Percentiles rank a stretch among this genome's conserved stretches.
Evolutionary conservation across 2,888 invertebrate species (phyloP).

Genomic region (Clistopyga incitator): DNA sequence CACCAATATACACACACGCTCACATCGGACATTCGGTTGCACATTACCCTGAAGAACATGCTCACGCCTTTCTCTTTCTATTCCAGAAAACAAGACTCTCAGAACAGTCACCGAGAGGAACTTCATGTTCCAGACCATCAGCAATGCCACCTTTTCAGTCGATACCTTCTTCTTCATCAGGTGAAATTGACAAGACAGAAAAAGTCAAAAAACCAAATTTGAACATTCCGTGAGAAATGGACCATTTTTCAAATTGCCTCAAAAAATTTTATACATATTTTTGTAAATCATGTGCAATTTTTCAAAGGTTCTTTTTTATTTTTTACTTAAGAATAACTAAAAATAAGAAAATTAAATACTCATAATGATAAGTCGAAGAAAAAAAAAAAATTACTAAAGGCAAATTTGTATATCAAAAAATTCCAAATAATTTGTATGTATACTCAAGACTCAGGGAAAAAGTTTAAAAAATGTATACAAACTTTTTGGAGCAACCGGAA

Average conservation of each 20-base stretch:
- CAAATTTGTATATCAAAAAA: too few species aligned
- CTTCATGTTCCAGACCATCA: constrained; percentile 92
- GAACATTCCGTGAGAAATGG: too few species aligned
- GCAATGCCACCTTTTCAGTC: constrained; percentile 94
- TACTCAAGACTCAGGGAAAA: too few species aligned
- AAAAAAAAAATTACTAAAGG: too few species aligned
- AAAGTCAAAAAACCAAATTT: neutral
- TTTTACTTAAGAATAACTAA: too few species aligned
- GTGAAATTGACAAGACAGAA: constrained; percentile 82
- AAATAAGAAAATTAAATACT: too few species aligned
- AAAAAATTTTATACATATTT: too few species aligned
- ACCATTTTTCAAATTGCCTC: too few species aligned
- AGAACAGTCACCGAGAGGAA: constrained; percentile 90
- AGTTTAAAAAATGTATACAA: neutral
- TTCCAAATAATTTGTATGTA: neutral
- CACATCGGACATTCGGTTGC: constrained; percentile 5
- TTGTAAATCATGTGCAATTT: too few species aligned
- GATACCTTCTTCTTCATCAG: constrained; percentile 95
- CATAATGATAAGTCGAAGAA: too few species aligned
- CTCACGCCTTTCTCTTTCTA: constrained; percentile 71
- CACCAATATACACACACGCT: constrained; percentile 38
- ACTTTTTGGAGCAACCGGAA: neutral
- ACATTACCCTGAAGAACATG: constrained; percentile 62
- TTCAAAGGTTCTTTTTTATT: too few species aligned
- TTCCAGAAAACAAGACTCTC: constrained; percentile 90